Evolutionary conservation across 2,113 vertebrate genomes (phyloP).

Genomic region (Rafetus swinhoei): DNA sequence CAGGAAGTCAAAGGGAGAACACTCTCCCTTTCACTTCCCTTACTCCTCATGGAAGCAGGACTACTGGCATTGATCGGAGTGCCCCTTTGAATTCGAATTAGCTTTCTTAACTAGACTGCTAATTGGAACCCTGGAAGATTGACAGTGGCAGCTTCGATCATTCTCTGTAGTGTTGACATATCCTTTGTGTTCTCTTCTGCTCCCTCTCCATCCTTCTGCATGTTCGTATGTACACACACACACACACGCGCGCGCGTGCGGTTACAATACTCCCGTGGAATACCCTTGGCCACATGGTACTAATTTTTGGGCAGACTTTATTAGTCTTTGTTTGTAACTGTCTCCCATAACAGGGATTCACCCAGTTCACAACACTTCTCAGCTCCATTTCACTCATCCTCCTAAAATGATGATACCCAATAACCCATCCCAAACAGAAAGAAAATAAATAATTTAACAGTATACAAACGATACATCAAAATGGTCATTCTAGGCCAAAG

Average conservation of each 20-base stretch:
- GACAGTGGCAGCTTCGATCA: too few relatives aligned
- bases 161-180: too few relatives aligned
- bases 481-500: too few relatives aligned
- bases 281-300: not conserved
- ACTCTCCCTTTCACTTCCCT: too few relatives aligned
- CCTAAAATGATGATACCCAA: not conserved
- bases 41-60: too few relatives aligned
- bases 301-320: not conserved
- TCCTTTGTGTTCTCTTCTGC: too few relatives aligned
- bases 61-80: too few relatives aligned
- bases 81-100: too few relatives aligned
- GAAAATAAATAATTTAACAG: not conserved
- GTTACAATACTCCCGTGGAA: not conserved
- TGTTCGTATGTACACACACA: not conserved
- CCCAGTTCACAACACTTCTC: not conserved
- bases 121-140: too few relatives aligned
- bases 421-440: not conserved
- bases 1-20: too few relatives aligned
- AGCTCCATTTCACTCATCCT: not conserved
- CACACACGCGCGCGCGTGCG: not conserved
- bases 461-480: not conserved
- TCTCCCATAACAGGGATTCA: not conserved
- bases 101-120: too few relatives aligned
- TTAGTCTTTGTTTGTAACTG: not conserved
- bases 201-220: too few relatives aligned